Percentiles rank a stretch among this genome's conserved stretches.
Conservation (phyloP, 2,888 invertebrate species). For the Caprella mutica region DNA sequence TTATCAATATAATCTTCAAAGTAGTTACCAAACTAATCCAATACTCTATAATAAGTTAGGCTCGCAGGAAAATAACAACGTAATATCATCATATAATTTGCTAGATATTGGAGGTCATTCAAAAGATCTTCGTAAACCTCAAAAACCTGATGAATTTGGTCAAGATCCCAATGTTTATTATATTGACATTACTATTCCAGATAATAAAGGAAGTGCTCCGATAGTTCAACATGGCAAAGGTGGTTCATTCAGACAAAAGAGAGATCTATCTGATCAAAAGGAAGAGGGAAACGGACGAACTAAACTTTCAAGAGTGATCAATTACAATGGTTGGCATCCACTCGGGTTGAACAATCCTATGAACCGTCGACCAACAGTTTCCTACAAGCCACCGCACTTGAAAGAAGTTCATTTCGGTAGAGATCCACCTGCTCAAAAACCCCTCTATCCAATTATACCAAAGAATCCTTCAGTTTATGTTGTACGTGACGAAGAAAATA, state of each 20-base stretch:
- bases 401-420: constrained; percentile 28
- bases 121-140: neutral
- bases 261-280: neutral
- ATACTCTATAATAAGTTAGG: too few relatives aligned
- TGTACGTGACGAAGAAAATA: constrained; percentile 17
- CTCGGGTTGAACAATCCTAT: constrained; percentile 27
- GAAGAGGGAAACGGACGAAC: neutral
- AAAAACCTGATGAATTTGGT: neutral
- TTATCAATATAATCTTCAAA: too few relatives aligned
- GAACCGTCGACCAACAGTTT: constrained; percentile 24
- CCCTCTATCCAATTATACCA: constrained; percentile 27
- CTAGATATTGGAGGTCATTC: too few relatives aligned
- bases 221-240: constrained; percentile 13
- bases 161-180: constrained; percentile 19
- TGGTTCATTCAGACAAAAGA: neutral
- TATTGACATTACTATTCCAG: constrained; percentile 34
- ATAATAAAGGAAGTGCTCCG: constrained; percentile 11
- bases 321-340: constrained; percentile 31
- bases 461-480: constrained; percentile 30
- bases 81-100: too few relatives aligned
- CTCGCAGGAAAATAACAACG: too few relatives aligned
- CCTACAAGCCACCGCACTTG: constrained; percentile 26
- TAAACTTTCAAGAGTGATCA: constrained; percentile 4
- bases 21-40: too few relatives aligned
- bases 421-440: constrained; percentile 23